Evolutionary conservation across 2,888 invertebrate species (phyloP), one percentile per base, ranked within the genome.

Genomic region (Heliconius cydno): DNA sequence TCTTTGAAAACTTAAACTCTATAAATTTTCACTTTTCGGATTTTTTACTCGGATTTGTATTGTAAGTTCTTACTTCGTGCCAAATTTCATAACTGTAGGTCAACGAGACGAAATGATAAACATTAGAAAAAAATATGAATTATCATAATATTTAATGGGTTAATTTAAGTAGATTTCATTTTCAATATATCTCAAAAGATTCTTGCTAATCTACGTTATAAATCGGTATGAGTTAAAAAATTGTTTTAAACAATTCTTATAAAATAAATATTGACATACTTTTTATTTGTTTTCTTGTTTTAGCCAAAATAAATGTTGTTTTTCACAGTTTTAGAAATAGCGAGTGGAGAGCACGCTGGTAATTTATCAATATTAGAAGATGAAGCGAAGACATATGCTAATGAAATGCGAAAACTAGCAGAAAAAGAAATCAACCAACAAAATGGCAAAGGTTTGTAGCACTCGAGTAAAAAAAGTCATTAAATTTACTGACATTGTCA

Each of bases 321-420:
- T 76, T 82, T 90, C 90, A 73, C 88, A 96, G 96, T 96, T 71
- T 86, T 97, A 79, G 97, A 97, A 90, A 95, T 97, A 60, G 96
- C 96, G 73, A 96, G 95, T 79, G 94, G 93, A 4, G 95, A 96
- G 81, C 93, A 95, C 71, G 88, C 89, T 12, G 95, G 94, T 0
- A 92, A 96, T 82, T 86, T 95, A 34, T 86, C 91, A 9, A 85
- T 89, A 66, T 85, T 96, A 80, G 92, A 94, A 86, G 86, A 85
- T 5, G 94, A 94, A 86, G 91, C 94, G 4, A 89, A 87, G 84
- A 91, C 88, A 63, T 94, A 92, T 80, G 90, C 94, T 2, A 86
- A 88, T 65, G 94, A 94, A 87, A 91, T 95, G 91, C 90, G 88
- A 79, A 92, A 90, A 81, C 91, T 92, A n/a, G 91, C 90, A 0